Percentiles rank a stretch among this genome's conserved stretches.
Evolutionary conservation across 1,140 invertebrate genomes (phyloP).

Genomic region (Vollenhovia emeryi): DNA sequence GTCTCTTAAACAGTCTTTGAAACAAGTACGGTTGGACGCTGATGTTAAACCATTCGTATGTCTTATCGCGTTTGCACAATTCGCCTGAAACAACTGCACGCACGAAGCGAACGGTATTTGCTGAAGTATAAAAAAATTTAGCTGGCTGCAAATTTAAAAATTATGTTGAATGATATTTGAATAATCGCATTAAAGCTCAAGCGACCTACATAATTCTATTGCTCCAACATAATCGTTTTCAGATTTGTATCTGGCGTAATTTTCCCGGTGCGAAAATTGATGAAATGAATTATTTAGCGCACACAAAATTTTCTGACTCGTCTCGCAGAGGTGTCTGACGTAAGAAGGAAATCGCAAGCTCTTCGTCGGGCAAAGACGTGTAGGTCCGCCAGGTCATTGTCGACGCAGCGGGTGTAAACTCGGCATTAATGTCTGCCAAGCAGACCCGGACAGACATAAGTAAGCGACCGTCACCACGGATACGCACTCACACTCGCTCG

Average conservation of each 20-base stretch:
- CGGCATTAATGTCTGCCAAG: slow-evolving; percentile 20
- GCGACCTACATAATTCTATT: too few species aligned
- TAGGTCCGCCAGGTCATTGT: not conserved
- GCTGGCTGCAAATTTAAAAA: too few species aligned
- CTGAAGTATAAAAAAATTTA: too few species aligned
- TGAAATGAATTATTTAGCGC: not conserved
- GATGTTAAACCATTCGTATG: not conserved
- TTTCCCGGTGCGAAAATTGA: too few species aligned
- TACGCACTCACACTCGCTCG: slow-evolving; percentile 24
- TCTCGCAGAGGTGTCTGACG: not conserved
- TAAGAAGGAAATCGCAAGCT: not conserved
- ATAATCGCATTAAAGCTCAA: too few species aligned
- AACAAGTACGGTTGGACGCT: not conserved
- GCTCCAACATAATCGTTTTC: too few species aligned
- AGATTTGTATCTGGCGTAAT: too few species aligned
- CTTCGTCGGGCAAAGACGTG: not conserved
- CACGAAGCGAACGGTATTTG: too few species aligned
- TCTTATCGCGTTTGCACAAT: not conserved
- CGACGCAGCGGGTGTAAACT: not conserved
- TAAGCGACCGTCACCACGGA: not conserved
- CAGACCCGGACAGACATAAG: not conserved
- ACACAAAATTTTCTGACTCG: not conserved
- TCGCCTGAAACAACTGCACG: not conserved
- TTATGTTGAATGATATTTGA: too few species aligned
- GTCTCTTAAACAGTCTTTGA: not conserved